phyloP scores from a whole-genome alignment of 2,113 vertebrate species.

The Cairina moschata region DNA sequence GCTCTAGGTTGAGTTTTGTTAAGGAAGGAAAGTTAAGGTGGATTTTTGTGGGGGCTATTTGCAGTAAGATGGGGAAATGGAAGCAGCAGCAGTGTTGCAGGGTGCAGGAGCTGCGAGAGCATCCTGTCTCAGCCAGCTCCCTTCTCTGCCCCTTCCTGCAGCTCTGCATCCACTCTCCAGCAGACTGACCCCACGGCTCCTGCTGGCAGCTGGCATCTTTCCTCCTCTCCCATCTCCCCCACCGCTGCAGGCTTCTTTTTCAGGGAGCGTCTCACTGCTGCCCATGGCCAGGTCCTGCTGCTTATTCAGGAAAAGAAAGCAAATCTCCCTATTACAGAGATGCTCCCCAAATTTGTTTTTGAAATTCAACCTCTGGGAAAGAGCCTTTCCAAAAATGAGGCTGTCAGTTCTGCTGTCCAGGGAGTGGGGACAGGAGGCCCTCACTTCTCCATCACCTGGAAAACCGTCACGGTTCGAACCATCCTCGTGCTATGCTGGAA shows the following conservation, averaged over 20 bases:
- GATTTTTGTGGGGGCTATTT: not conserved
- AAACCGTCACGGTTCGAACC: not conserved
- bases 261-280: not conserved
- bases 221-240: fast-evolving
- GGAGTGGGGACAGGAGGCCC: not conserved
- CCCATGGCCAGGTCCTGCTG: not conserved
- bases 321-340: not conserved
- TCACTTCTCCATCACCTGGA: not conserved
- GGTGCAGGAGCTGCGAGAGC: not conserved
- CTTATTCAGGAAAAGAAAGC: not conserved
- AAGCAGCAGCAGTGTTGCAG: not conserved
- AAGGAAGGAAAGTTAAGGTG: not conserved
- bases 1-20: not conserved
- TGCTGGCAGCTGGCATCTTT: not conserved
- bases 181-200: not conserved
- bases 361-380: not conserved
- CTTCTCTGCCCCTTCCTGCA: not conserved
- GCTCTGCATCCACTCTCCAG: fast-evolving
- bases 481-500: not conserved
- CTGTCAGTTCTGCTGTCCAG: fast-evolving
- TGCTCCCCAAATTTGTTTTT: not conserved
- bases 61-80: fast-evolving
- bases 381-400: not conserved
- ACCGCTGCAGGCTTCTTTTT: not conserved
- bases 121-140: fast-evolving